A percentile compares a stretch with the other conserved stretches of the same genome.
Evolutionary conservation across 2,797 vertebrate genomes (phyloP).

Genomic region (Lepus townsendii): DNA sequence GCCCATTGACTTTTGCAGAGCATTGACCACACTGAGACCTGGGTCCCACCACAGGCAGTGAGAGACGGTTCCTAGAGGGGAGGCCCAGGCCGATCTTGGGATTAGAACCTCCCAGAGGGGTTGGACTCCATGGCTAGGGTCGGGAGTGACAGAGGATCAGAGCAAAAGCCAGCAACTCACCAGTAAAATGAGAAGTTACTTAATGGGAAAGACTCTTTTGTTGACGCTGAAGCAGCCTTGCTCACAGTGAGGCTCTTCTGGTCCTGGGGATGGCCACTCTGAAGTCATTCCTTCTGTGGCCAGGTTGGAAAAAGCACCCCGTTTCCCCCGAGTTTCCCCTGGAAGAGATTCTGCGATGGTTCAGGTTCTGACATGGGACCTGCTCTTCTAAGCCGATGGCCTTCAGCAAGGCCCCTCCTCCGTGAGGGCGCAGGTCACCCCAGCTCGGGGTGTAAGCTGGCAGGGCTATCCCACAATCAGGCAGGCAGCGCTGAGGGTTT

Average conservation of each 20-base stretch:
- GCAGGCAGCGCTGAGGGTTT: not conserved
- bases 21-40: not conserved
- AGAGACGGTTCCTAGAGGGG: constrained; percentile 3
- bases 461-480: not conserved
- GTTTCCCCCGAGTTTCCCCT: not conserved
- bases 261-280: not conserved
- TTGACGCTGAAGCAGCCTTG: not conserved
- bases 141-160: no score
- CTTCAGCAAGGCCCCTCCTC: not conserved
- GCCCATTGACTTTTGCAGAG: not conserved
- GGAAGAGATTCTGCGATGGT: not conserved
- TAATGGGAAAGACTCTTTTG: not conserved
- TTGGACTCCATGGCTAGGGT: not conserved
- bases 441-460: not conserved
- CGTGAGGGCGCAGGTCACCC: not conserved
- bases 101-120: not conserved
- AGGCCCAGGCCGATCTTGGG: not conserved
- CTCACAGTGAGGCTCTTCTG: not conserved
- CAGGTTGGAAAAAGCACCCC: not conserved
- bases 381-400: not conserved
- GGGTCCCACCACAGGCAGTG: rapidly evolving
- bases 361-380: not conserved
- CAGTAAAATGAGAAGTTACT: not conserved
- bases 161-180: not conserved
- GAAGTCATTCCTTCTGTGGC: not conserved